Conservation (phyloP, 2,888 invertebrate genomes). For the Pteria penguin region DNA sequence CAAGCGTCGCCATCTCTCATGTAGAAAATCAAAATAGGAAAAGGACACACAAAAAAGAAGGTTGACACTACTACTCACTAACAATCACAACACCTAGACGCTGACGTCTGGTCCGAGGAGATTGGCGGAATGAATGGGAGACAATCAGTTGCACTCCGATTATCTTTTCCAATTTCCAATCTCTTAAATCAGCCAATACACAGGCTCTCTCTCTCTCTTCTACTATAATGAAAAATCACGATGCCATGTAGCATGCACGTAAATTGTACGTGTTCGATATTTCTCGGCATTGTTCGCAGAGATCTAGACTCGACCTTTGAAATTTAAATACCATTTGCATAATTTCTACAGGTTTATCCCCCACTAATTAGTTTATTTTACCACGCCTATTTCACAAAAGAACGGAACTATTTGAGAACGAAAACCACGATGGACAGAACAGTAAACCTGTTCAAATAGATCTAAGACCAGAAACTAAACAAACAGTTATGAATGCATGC, state of each 20-base stretch:
- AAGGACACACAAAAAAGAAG: background rate
- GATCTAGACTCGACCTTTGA: background rate
- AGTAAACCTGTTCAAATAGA: too few relatives aligned
- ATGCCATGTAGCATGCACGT: background rate
- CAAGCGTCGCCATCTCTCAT: conserved; percentile 18
- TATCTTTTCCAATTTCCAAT: background rate
- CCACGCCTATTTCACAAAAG: background rate
- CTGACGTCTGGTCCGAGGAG: background rate
- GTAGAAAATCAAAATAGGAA: background rate
- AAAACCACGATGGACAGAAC: too few relatives aligned
- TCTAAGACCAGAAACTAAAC: too few relatives aligned
- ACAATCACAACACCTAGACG: background rate
- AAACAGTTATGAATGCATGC: too few relatives aligned
- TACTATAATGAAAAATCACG: background rate
- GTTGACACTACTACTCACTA: background rate
- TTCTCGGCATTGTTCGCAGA: background rate
- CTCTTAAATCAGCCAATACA: background rate
- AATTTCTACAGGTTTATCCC: too few relatives aligned
- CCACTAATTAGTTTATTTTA: background rate
- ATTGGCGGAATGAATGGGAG: background rate
- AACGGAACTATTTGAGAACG: background rate
- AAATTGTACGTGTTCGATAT: background rate
- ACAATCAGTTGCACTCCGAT: background rate
- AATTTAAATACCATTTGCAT: background rate
- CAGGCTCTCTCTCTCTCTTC: background rate